These are phyloP conservation scores for Larimichthys polyactis DNA, from an alignment of 2,113 vertebrate species.

Conservation along the genomic window DNA sequence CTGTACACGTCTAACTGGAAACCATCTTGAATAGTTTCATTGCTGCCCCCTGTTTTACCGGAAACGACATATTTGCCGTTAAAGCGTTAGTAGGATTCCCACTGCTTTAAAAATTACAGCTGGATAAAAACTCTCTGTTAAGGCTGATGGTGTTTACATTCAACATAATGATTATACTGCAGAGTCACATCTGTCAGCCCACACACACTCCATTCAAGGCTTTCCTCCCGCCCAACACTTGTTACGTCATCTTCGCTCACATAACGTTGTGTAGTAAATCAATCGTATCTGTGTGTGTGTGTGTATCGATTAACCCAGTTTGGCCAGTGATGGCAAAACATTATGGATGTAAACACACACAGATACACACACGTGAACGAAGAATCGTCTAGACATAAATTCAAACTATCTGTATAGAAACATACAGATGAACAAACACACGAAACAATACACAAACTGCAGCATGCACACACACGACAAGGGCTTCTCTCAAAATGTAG, in stretches of 20 bases:
- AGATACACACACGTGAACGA: background rate
- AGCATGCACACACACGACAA: background rate
- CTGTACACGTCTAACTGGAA: no score
- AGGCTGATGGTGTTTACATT: conserved; percentile 53
- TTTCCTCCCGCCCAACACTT: background rate
- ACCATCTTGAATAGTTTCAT: no score
- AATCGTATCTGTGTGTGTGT: conserved; percentile 31
- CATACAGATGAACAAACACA: background rate
- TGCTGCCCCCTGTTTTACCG: no score
- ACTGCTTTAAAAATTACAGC: background rate
- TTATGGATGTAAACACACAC: conserved; percentile 10
- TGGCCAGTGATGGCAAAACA: background rate
- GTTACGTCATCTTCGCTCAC: conserved; percentile 37
- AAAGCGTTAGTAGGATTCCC: background rate
- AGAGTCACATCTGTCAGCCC: conserved; percentile 50
- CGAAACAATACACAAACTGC: background rate
- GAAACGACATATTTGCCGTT: no score
- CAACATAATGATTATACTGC: conserved; percentile 43
- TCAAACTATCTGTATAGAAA: background rate
- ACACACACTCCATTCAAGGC: conserved; percentile 28
- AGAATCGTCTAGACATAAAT: background rate
- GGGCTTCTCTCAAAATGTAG: conserved; percentile 25
- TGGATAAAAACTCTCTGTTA: conserved; percentile 10
- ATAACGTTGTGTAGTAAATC: conserved; percentile 53
- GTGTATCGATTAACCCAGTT: conserved; percentile 61